Evolutionary conservation across 2,113 vertebrate species (phyloP), one percentile per base, ranked within the genome.

Genomic region (Ammodytes dubius): DNA sequence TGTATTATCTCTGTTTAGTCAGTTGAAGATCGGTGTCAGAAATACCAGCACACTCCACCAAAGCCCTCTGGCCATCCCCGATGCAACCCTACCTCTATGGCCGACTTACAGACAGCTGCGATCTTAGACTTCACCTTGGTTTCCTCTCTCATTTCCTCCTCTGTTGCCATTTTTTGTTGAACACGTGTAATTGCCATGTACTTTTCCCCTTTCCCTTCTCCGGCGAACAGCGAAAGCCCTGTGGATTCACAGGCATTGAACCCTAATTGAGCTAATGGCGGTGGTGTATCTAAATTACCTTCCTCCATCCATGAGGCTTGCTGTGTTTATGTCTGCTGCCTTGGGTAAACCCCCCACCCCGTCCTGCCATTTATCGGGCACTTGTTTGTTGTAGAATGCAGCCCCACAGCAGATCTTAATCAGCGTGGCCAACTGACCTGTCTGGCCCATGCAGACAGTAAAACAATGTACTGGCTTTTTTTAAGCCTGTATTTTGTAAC

Each of bases 261-360:
- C 92, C 92, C 90, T 94, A 93, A 93, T 94, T 89, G 88, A 70
- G 3, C 89, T 95, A 95, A 95, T 95, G 91, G 90, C 40, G 82
- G 90, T 89, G 89, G 88, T 92, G 70, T 77, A 93, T 92, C 92
- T 94, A 94, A 96, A 95, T 95, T 90, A 91, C 91, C 87, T 82
- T 88, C 90, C 90, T 93, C 86, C 84, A 88, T 92, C 87, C 91
- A 88, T 91, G 92, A 59, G 88, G 92, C 87, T 70, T 84, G 59
- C 88, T 73, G 76, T 95, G 95, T 96, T 96, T 95, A 95, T 95
- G 94, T 95, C 95, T 95, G 85, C 86, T 88, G 93, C 83, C 80
- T 71, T 56, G 87, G 80, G 89, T 92, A 93, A 93, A 92, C 84
- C 65, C 27, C 76, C 80, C 80, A 5, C 84, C 76, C 82, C 17